These are phyloP conservation scores for Leptocoma aspasia DNA, from an alignment of 2,113 vertebrate genomes.

Conservation along the genomic window DNA sequence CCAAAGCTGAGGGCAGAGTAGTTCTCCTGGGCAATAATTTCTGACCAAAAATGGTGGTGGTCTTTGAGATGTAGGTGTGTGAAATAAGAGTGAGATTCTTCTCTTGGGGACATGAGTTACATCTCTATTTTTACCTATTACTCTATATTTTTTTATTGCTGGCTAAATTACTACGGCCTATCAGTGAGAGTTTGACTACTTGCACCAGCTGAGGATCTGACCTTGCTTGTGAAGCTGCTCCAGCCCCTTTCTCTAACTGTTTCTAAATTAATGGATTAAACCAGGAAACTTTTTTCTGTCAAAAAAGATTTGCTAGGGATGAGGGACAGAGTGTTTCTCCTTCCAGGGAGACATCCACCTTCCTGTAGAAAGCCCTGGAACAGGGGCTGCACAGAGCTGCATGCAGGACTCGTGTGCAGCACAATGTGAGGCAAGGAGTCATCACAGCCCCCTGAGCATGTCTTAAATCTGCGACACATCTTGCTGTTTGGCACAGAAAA, in stretches of 20 bases:
- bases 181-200: background rate
- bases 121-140: background rate
- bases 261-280: background rate
- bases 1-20: background rate
- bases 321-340: background rate
- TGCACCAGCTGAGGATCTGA: background rate
- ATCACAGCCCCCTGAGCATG: background rate
- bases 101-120: background rate
- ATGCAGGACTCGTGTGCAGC: accelerated
- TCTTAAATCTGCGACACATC: background rate
- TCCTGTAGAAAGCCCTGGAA: background rate
- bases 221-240: background rate
- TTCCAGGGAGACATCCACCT: background rate
- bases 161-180: background rate
- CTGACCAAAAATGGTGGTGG: background rate
- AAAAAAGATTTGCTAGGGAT: background rate
- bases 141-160: background rate
- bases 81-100: background rate
- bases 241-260: background rate
- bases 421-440: background rate
- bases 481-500: background rate
- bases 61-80: background rate
- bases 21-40: background rate
- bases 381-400: background rate
- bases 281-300: background rate